phyloP scores from a whole-genome alignment of 2,888 invertebrate genomes.

The Dioctria linearis region DNA sequence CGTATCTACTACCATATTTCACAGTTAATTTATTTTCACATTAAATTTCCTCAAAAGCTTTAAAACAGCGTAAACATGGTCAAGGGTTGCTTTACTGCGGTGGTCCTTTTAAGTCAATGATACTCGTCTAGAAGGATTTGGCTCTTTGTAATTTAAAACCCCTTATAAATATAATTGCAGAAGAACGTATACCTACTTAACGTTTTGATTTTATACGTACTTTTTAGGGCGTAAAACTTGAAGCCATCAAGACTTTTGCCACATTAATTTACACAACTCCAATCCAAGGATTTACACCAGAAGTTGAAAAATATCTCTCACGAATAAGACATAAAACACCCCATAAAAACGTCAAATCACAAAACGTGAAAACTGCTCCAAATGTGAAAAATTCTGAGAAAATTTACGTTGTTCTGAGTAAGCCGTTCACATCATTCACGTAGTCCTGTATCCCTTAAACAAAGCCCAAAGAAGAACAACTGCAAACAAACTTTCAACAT shows the following conservation, averaged over 20 bases:
- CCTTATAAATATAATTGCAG: too few relatives aligned
- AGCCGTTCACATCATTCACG: constrained; percentile 42
- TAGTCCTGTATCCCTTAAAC: constrained; percentile 41
- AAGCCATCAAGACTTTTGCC: background rate
- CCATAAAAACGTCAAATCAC: constrained; percentile 49
- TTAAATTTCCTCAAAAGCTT: background rate
- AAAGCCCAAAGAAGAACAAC: constrained; percentile 40
- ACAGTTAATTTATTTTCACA: constrained; percentile 43
- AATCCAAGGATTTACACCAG: constrained; percentile 2
- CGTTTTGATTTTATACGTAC: background rate
- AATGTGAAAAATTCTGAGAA: constrained; percentile 19
- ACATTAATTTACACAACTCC: background rate
- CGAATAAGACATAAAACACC: constrained; percentile 51
- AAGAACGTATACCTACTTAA: background rate
- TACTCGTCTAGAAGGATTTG: constrained; percentile 6
- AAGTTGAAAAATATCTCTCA: constrained; percentile 9
- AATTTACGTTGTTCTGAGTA: constrained; percentile 33
- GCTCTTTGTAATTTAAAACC: background rate
- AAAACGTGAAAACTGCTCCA: constrained; percentile 44
- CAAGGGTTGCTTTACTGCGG: constrained; percentile 2
- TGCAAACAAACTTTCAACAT: constrained; percentile 52
- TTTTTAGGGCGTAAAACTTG: background rate
- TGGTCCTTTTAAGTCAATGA: constrained; percentile 35
- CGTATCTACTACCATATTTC: constrained; percentile 22
- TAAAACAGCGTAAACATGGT: background rate